Evolutionary conservation across 2,888 invertebrate genomes (phyloP).

Genomic region (Hybos culiciformis): DNA sequence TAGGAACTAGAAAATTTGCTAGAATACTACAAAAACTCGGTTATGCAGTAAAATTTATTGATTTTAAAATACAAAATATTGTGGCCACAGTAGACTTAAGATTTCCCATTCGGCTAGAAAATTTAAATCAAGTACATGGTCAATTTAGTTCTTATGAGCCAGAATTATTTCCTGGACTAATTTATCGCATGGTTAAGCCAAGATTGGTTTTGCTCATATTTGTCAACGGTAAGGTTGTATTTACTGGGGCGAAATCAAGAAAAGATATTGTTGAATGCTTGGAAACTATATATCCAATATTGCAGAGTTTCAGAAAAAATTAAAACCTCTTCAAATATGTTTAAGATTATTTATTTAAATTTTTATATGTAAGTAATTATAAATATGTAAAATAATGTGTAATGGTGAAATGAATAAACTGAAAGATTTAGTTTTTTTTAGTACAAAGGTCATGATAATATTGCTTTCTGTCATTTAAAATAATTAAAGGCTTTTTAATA

Average conservation of each 20-base stretch:
- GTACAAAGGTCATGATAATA: too few relatives aligned
- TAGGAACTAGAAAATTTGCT: constrained; percentile 68
- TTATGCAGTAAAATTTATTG: constrained; percentile 58
- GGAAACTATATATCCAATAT: constrained; percentile 87
- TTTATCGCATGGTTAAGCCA: constrained; percentile 95
- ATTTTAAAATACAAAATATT: constrained; percentile 68
- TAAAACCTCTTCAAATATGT: constrained; percentile 23
- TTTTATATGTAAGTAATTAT: background rate
- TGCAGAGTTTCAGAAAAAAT: constrained; percentile 83
- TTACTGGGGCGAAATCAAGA: constrained; percentile 84
- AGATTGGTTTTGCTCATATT: constrained; percentile 92
- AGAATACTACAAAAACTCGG: constrained; percentile 71
- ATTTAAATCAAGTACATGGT: constrained; percentile 56
- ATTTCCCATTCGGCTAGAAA: constrained; percentile 61
- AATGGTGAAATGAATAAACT: background rate
- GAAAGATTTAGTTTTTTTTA: too few relatives aligned
- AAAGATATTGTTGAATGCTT: constrained; percentile 86
- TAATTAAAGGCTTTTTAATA: too few relatives aligned
- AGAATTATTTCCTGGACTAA: constrained; percentile 95
- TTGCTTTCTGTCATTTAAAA: too few relatives aligned
- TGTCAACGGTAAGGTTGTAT: constrained; percentile 97
- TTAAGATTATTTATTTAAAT: background rate
- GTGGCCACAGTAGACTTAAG: constrained; percentile 61
- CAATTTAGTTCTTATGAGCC: constrained; percentile 88
- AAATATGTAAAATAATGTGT: background rate